These are phyloP conservation scores for Amaurobius ferox DNA, from an alignment of 2,888 invertebrate species.

Conservation along the genomic window DNA sequence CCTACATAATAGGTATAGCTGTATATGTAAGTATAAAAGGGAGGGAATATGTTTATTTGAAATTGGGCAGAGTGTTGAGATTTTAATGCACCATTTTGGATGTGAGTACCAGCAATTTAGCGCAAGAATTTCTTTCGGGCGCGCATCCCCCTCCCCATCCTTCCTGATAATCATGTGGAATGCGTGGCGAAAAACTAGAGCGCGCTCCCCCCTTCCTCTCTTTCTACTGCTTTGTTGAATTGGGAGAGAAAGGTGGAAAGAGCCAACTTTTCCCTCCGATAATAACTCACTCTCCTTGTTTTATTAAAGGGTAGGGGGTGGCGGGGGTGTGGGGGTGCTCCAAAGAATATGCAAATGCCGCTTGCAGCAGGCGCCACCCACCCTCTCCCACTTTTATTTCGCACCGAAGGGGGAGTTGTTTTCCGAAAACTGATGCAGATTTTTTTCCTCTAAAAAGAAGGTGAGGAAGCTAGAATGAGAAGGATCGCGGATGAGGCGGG, in stretches of 20 bases:
- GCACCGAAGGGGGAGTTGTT: slow-evolving; percentile 42
- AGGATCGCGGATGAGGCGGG: slow-evolving; percentile 42
- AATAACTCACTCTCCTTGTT: slow-evolving; percentile 65
- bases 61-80: slow-evolving; percentile 6
- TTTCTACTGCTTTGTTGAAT: slow-evolving; percentile 7
- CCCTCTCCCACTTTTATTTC: slow-evolving; percentile 54
- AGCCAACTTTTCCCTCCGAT: slow-evolving; percentile 61
- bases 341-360: slow-evolving; percentile 66
- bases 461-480: slow-evolving; percentile 30
- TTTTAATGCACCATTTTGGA: slow-evolving; percentile 9
- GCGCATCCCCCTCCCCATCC: not conserved
- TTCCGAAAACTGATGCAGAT: slow-evolving; percentile 1
- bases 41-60: slow-evolving; percentile 1
- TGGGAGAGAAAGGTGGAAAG: slow-evolving; percentile 34
- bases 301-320: slow-evolving; percentile 34
- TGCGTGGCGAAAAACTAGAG: slow-evolving; percentile 4
- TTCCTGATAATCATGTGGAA: slow-evolving; percentile 18
- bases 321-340: slow-evolving; percentile 42
- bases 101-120: slow-evolving; percentile 1
- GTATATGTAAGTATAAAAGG: not conserved
- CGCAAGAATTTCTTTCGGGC: not conserved
- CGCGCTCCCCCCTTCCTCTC: too few species aligned
- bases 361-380: slow-evolving; percentile 51
- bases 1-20: not conserved
- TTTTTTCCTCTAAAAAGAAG: slow-evolving; percentile 36